Percentiles rank a stretch among this genome's conserved stretches.
These are phyloP conservation scores for Carassius auratus DNA, from an alignment of 2,113 vertebrate species.

Conservation along the genomic window DNA sequence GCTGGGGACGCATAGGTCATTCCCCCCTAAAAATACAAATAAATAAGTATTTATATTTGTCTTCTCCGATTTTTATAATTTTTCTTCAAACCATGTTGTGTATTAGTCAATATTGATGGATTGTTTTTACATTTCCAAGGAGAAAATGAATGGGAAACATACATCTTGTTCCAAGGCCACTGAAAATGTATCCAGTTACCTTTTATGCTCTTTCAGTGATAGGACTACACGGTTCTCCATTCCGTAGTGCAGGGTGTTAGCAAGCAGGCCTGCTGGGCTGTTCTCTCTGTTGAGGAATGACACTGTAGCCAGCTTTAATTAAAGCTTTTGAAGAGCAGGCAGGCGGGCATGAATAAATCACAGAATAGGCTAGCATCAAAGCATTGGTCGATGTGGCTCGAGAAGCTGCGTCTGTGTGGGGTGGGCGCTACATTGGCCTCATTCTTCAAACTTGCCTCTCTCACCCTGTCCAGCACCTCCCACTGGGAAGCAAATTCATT, in stretches of 20 bases:
- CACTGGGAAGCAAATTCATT: conserved; percentile 60
- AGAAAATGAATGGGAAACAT: neutral
- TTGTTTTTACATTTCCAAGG: neutral
- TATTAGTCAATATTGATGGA: too few relatives aligned
- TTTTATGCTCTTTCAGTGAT: neutral
- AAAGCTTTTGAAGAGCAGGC: conserved; percentile 60
- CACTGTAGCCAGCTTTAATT: conserved; percentile 58
- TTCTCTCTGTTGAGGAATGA: conserved; percentile 47
- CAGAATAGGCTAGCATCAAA: conserved; percentile 50
- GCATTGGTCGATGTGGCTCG: conserved; percentile 53
- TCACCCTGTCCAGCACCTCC: conserved; percentile 50
- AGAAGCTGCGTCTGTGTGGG: conserved; percentile 44
- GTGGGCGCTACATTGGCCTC: conserved; percentile 43
- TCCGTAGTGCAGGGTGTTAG: conserved; percentile 26
- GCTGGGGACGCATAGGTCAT: too few relatives aligned
- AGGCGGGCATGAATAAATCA: conserved; percentile 57
- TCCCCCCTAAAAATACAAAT: too few relatives aligned
- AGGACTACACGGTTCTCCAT: neutral
- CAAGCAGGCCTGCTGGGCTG: conserved; percentile 57
- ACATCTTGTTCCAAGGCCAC: neutral
- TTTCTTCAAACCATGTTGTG: too few relatives aligned
- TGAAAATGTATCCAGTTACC: neutral
- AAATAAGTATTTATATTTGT: too few relatives aligned
- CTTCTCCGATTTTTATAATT: too few relatives aligned
- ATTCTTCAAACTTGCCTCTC: conserved; percentile 53